Evolutionary conservation across 2,113 vertebrate species (phyloP).

Genomic region (Felis chaus): DNA sequence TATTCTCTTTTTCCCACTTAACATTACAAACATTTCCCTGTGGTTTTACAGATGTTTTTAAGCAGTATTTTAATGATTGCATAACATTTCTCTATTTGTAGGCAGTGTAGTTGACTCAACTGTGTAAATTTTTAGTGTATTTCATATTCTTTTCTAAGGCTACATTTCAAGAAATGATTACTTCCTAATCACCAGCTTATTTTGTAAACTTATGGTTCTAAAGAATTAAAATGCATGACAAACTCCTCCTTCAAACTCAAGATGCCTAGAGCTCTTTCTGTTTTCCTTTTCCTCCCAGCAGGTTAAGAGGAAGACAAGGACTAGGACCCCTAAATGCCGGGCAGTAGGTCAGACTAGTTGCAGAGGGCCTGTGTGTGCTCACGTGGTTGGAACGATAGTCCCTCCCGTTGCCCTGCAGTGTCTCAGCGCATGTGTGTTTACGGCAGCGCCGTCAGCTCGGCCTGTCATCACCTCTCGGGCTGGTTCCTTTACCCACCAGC

Average conservation of each 20-base stretch:
- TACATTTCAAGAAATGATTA: conserved; percentile 10
- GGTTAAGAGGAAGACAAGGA: not conserved
- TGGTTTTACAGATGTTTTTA: conserved; percentile 43
- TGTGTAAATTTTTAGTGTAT: not conserved
- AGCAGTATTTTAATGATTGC: not conserved
- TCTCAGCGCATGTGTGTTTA: not conserved
- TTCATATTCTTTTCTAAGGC: conserved; percentile 14
- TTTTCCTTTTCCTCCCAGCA: not conserved
- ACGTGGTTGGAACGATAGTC: not conserved
- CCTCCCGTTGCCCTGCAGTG: not conserved
- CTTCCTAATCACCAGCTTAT: not conserved
- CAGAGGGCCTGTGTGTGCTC: not conserved
- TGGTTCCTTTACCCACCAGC: not conserved
- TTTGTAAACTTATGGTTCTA: not conserved
- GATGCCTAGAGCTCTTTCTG: not conserved
- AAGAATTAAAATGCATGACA: not conserved
- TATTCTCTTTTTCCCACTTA: conserved; percentile 6
- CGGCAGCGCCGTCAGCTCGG: not conserved
- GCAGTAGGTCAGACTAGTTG: not conserved
- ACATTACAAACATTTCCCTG: not conserved
- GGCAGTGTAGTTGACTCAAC: not conserved
- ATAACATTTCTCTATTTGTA: conserved; percentile 24
- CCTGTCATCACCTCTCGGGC: not conserved
- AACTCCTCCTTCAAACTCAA: not conserved
- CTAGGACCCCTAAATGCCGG: not conserved